A percentile compares a stretch with the other conserved stretches of the same genome.
These are phyloP conservation scores for Microtus pennsylvanicus DNA, from an alignment of 2,113 vertebrate species.

Conservation along the genomic window DNA sequence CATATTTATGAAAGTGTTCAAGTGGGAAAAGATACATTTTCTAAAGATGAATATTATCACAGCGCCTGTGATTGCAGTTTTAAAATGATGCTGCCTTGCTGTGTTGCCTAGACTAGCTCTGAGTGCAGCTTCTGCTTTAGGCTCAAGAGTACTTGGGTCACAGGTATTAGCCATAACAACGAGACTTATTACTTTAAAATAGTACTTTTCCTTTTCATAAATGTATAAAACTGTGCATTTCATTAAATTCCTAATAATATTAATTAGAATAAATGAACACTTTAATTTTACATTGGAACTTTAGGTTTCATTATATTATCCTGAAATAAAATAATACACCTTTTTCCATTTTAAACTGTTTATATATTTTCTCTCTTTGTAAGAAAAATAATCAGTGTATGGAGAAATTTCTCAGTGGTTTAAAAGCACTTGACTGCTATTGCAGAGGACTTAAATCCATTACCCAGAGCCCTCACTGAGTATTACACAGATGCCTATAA, in stretches of 20 bases:
- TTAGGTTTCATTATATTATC: background rate
- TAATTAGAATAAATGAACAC: conserved; percentile 8
- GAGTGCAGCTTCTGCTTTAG: too few relatives aligned
- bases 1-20: background rate
- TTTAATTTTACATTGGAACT: background rate
- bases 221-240: background rate
- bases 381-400: background rate
- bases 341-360: background rate
- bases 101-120: background rate
- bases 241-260: background rate
- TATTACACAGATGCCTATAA: background rate
- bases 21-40: background rate
- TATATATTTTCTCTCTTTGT: background rate
- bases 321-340: background rate
- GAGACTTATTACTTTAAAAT: background rate
- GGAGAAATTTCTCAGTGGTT: background rate
- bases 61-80: background rate
- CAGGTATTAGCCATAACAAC: background rate
- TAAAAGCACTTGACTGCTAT: background rate
- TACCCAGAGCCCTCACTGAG: background rate
- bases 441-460: background rate
- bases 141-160: background rate
- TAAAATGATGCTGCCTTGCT: background rate
- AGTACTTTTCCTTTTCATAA: conserved; percentile 26
- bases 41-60: background rate